These are phyloP conservation scores for Sebastes ruberrimus DNA, from an alignment of 2,797 vertebrate species.

Conservation along the genomic window DNA sequence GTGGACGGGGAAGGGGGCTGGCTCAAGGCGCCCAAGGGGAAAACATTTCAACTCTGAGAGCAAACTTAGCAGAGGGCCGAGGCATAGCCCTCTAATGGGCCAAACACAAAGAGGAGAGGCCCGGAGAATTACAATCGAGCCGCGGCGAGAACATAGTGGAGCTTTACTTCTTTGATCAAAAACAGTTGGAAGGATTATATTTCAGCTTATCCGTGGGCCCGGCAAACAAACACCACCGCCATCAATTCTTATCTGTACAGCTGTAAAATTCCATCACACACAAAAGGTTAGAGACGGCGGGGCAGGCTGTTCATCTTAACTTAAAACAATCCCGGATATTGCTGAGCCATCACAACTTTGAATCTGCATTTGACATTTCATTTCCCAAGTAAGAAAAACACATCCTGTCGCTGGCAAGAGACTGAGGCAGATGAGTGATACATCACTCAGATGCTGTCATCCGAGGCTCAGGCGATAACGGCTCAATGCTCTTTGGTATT, in stretches of 20 bases:
- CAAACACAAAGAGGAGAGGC: slow-evolving; percentile 52
- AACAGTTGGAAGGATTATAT: slow-evolving; percentile 58
- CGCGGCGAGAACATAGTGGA: slow-evolving; percentile 21
- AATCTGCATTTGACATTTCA: slow-evolving; percentile 71
- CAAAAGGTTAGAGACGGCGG: slow-evolving; percentile 22
- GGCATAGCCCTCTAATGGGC: slow-evolving; percentile 40
- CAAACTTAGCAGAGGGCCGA: slow-evolving; percentile 68
- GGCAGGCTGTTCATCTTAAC: slow-evolving; percentile 31
- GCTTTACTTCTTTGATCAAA: slow-evolving; percentile 51
- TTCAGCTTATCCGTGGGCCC: slow-evolving; percentile 38
- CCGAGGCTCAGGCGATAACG: slow-evolving; percentile 49
- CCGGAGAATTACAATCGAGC: slow-evolving; percentile 57
- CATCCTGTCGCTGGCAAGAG: slow-evolving; percentile 34
- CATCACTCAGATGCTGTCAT: slow-evolving; percentile 61
- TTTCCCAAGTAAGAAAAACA: slow-evolving; percentile 57
- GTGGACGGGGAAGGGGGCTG: slow-evolving; percentile 67
- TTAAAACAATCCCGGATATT: slow-evolving; percentile 44
- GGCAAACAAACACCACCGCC: slow-evolving; percentile 39
- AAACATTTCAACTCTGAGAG: slow-evolving; percentile 74
- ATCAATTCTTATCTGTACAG: slow-evolving; percentile 41
- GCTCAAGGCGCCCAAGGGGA: slow-evolving; percentile 65
- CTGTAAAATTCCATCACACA: slow-evolving; percentile 46
- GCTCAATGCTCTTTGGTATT: slow-evolving; percentile 62
- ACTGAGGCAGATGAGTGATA: slow-evolving; percentile 49
- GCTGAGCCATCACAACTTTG: slow-evolving; percentile 52